These are phyloP conservation scores for Volucella zonaria DNA, from an alignment of 2,888 invertebrate species.

Conservation along the genomic window DNA sequence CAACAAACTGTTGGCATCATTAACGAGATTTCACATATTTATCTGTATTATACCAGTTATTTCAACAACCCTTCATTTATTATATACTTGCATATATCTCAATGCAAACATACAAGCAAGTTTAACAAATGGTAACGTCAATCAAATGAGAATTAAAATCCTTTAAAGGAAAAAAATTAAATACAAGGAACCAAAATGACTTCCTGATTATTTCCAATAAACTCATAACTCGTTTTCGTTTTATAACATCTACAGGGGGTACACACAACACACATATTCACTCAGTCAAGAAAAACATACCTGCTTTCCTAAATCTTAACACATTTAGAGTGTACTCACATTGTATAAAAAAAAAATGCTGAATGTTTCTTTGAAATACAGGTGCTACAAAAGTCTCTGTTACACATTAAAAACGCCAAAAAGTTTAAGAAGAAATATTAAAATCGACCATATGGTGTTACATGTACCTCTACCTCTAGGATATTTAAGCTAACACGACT, in stretches of 20 bases:
- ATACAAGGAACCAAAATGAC: not conserved
- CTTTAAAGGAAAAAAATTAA: not conserved
- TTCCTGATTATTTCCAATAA: not conserved
- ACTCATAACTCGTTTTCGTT: constrained; percentile 10
- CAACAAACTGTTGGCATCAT: too few relatives aligned
- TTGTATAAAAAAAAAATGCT: constrained; percentile 4
- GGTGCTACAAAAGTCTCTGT: constrained; percentile 21
- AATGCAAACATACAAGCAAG: too few relatives aligned
- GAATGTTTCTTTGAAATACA: constrained; percentile 35
- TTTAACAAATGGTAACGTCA: too few relatives aligned
- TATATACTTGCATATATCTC: too few relatives aligned
- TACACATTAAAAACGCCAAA: constrained; percentile 37
- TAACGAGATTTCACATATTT: too few relatives aligned
- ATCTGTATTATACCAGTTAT: too few relatives aligned
- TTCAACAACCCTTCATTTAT: too few relatives aligned
- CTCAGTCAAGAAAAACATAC: constrained; percentile 20
- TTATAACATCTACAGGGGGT: constrained; percentile 3
- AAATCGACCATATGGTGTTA: constrained; percentile 60
- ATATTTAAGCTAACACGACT: constrained; percentile 47
- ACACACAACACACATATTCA: constrained; percentile 9
- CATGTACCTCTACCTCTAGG: constrained; percentile 36
- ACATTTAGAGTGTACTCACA: not conserved
- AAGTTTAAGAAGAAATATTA: constrained; percentile 65
- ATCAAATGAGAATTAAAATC: not conserved
- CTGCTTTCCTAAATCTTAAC: constrained; percentile 18